A percentile compares a stretch with the other conserved stretches of the same genome.
Evolutionary conservation across 1,140 invertebrate species (phyloP).

Genomic region (Saccostrea glomerata): DNA sequence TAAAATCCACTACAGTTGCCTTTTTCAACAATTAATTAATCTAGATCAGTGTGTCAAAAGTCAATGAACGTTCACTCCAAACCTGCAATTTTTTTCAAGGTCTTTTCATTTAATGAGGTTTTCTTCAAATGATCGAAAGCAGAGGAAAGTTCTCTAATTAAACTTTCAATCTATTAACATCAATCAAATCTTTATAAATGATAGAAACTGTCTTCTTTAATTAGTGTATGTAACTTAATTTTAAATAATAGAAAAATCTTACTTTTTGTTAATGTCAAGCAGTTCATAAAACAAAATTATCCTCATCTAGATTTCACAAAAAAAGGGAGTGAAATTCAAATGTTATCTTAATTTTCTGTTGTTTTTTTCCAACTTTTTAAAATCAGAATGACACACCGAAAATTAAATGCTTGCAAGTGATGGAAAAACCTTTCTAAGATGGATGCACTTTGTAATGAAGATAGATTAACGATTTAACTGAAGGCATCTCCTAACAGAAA

Average conservation of each 20-base stretch:
- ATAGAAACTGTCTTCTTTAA: too few species aligned
- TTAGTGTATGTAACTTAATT: background rate
- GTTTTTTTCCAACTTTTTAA: too few species aligned
- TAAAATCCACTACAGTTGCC: too few species aligned
- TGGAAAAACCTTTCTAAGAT: too few species aligned
- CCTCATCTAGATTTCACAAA: too few species aligned
- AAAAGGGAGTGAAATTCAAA: too few species aligned
- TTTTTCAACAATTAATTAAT: background rate
- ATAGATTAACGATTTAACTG: background rate
- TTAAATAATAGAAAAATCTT: background rate
- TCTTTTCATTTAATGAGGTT: background rate
- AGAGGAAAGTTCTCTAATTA: background rate
- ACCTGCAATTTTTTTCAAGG: background rate
- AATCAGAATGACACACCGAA: too few species aligned
- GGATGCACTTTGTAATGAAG: background rate
- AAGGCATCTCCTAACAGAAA: background rate
- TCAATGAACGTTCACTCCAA: background rate
- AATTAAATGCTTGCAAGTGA: too few species aligned
- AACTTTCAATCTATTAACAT: constrained; percentile 1
- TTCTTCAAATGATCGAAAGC: background rate
- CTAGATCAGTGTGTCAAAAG: background rate
- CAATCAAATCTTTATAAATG: background rate
- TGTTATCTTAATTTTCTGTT: too few species aligned
- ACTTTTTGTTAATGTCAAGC: too few species aligned
- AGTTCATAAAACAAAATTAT: too few species aligned